phyloP scores from a whole-genome alignment of 2,797 vertebrate genomes.

The Rachycentron canadum region DNA sequence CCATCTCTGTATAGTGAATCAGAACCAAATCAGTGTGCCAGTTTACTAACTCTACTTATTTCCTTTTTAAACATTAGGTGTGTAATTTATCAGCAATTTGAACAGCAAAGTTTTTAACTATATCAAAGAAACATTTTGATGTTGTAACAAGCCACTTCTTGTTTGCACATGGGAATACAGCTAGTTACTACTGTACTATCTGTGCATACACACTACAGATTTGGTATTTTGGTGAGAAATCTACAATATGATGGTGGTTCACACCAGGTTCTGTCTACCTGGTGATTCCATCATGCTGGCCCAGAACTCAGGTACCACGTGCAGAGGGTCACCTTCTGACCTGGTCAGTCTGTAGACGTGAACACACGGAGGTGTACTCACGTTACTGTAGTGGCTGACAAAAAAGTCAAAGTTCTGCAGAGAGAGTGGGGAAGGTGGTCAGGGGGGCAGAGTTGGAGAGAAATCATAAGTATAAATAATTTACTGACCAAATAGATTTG shows the following conservation, averaged over 20 bases:
- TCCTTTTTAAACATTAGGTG: neutral
- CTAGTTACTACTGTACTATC: neutral
- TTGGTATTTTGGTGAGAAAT: neutral
- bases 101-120: too few relatives aligned
- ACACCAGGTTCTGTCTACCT: constrained; percentile 81
- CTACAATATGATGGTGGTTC: neutral
- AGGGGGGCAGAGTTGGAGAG: neutral
- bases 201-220: neutral
- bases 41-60: too few relatives aligned
- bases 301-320: constrained; percentile 94
- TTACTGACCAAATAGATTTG: neutral
- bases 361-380: constrained; percentile 94
- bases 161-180: neutral
- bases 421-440: neutral
- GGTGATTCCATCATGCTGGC: constrained; percentile 99
- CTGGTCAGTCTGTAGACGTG: constrained; percentile 95
- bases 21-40: neutral
- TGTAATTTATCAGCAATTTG: neutral
- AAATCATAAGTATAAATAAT: neutral
- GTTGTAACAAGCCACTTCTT: neutral
- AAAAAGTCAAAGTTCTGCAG: constrained; percentile 98
- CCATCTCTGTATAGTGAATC: neutral
- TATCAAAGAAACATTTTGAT: too few relatives aligned
- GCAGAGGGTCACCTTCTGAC: constrained; percentile 86
- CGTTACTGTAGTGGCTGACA: constrained; percentile 97